Evolutionary conservation across 2,888 invertebrate genomes (phyloP), one percentile per base, ranked within the genome.

Genomic region (Caenorhabditis parvicauda): DNA sequence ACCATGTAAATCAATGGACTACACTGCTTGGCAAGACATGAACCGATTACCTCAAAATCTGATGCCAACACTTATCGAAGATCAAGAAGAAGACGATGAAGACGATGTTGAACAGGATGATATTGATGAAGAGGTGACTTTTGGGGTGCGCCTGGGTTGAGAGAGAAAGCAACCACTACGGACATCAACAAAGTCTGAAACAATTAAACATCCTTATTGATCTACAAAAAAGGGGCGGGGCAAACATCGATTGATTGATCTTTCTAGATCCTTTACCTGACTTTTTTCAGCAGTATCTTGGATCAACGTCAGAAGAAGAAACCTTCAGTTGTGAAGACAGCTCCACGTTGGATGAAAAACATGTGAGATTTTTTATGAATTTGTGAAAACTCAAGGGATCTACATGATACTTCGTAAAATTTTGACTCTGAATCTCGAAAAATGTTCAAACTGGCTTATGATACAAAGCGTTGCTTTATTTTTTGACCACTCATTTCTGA

Each of bases 21-120:
- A 77, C 59, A 77, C 74, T 24, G 79, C 78, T 1, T 79, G 79
- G 79, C 79, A 79, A 65, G 79, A 79, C 61, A 77, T 80, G 77
- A 80, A 77, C 38, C 59, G 65, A 38, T 62, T 79, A 19, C 79
- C 76, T 0, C 57, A 55, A 44, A 78, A 80, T 54, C 62, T 79
- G 35, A 74, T 79, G 64, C 79, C 79, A 17, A 63, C 72, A 19
- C 48, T 79, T 19, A 76, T 80, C 49, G 77, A 75, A 29, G 70
- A 70, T 21, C 55, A 59, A 14, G 74, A 75, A 37, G 71, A 74
- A 22, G 76, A 79, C 6, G 75, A 76, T 32, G 75, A 76, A 22
- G 54, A 67, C 27, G 68, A 68, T n/a, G 76, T 73, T n/a, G 65
- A 64, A 24, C 64, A 72, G 24, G 70, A 65, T n/a, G 73, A 76